These are phyloP conservation scores for Strigops habroptila DNA, from an alignment of 2,113 vertebrate species.

Conservation along the genomic window DNA sequence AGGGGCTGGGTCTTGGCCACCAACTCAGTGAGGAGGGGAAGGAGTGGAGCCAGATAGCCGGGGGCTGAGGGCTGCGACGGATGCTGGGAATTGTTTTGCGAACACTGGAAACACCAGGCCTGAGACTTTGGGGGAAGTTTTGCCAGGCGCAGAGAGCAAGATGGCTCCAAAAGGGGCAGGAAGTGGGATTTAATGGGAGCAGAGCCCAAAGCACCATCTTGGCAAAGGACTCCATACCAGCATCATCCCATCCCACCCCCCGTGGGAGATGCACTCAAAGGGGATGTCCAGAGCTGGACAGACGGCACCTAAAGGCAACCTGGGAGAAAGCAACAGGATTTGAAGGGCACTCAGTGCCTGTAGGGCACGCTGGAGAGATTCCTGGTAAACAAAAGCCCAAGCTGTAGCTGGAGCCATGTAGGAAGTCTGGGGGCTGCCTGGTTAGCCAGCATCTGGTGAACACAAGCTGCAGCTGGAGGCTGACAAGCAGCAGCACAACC, in stretches of 20 bases:
- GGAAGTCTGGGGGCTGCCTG: neutral
- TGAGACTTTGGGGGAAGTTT: neutral
- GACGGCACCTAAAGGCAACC: neutral
- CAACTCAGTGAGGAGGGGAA: slow-evolving; percentile 33
- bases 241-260: neutral
- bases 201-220: neutral
- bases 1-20: slow-evolving; percentile 45
- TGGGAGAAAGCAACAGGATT: neutral
- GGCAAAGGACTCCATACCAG: neutral
- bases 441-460: slow-evolving; percentile 34
- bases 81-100: slow-evolving; percentile 2
- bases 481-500: slow-evolving; percentile 27
- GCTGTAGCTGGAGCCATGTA: neutral
- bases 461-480: slow-evolving; percentile 9
- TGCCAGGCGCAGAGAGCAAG: neutral
- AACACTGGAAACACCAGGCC: neutral
- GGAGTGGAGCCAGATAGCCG: slow-evolving; percentile 2
- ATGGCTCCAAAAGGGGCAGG: neutral
- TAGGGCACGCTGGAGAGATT: neutral
- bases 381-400: neutral
- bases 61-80: neutral
- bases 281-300: neutral
- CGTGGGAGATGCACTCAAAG: rapidly evolving
- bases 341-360: neutral
- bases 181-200: neutral